A percentile compares a stretch with the other conserved stretches of the same genome.
Evolutionary conservation across 2,888 invertebrate species (phyloP).

Genomic region (Eupithecia inturbata): DNA sequence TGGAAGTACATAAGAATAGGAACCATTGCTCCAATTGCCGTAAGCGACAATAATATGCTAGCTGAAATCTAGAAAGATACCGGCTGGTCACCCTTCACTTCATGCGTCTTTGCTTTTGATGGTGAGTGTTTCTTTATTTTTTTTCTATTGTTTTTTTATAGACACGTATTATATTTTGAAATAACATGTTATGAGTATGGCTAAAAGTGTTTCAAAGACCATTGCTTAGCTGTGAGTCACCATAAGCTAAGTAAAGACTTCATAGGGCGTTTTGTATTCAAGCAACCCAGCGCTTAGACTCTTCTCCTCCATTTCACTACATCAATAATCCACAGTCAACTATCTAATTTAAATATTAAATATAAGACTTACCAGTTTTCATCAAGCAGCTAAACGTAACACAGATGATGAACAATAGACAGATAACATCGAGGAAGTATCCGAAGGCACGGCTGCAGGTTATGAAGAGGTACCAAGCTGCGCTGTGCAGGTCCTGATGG

Average conservation of each 20-base stretch:
- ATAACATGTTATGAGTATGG: not conserved
- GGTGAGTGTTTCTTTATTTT: not conserved
- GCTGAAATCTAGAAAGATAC: not conserved
- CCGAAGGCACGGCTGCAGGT: slow-evolving; percentile 87
- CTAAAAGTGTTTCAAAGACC: too few relatives aligned
- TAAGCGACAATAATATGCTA: not conserved
- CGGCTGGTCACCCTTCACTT: not conserved
- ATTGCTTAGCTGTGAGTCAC: not conserved
- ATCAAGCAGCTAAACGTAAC: slow-evolving; percentile 86
- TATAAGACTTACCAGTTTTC: slow-evolving; percentile 65
- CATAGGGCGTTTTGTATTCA: not conserved
- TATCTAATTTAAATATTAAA: not conserved
- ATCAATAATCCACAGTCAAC: not conserved
- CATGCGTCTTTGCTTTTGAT: not conserved
- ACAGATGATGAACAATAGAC: slow-evolving; percentile 85
- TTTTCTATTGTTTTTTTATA: not conserved
- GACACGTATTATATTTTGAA: not conserved
- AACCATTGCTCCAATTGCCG: not conserved
- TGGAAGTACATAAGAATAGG: slow-evolving; percentile 40
- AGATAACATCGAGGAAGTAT: slow-evolving; percentile 86
- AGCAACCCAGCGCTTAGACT: not conserved
- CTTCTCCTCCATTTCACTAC: not conserved
- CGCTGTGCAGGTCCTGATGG: slow-evolving; percentile 86
- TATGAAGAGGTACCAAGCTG: slow-evolving; percentile 87
- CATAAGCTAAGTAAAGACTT: not conserved